phyloP scores from a whole-genome alignment of 2,888 invertebrate species.

The Mantis religiosa region DNA sequence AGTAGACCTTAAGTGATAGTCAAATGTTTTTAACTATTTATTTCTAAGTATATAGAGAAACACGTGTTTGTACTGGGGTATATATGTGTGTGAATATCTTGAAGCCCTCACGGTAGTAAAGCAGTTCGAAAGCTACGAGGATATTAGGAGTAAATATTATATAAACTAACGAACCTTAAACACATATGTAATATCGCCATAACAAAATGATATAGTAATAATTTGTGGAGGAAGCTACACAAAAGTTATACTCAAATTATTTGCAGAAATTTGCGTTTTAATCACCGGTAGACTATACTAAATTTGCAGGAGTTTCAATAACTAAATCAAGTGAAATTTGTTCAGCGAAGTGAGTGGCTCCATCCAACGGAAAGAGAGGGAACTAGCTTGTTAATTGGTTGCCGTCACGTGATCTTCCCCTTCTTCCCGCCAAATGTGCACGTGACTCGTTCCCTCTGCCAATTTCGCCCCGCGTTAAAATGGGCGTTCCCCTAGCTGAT shows the following conservation, averaged over 20 bases:
- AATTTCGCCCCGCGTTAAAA: not conserved
- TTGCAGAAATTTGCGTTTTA: not conserved
- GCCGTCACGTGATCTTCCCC: not conserved
- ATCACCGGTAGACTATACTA: not conserved
- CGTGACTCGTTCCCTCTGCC: not conserved
- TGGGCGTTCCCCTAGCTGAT: not conserved
- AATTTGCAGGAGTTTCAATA: not conserved
- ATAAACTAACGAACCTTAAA: not conserved
- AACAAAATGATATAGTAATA: not conserved
- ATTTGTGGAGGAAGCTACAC: not conserved
- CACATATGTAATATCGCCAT: not conserved
- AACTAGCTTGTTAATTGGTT: slow-evolving; percentile 3
- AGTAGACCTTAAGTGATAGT: too few species aligned
- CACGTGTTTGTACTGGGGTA: too few species aligned
- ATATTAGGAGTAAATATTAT: too few species aligned
- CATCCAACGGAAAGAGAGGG: slow-evolving; percentile 2
- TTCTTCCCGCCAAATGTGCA: not conserved
- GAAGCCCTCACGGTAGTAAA: too few species aligned
- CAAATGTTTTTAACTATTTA: too few species aligned
- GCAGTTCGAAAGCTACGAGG: too few species aligned
- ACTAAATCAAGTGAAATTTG: slow-evolving; percentile 14
- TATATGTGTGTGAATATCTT: too few species aligned
- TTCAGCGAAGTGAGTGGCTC: not conserved
- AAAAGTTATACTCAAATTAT: not conserved
- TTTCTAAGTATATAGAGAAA: too few species aligned